Percentiles rank a stretch among this genome's conserved stretches.
Conservation (phyloP, 1,140 invertebrate species). For the Frieseomelitta varia region DNA sequence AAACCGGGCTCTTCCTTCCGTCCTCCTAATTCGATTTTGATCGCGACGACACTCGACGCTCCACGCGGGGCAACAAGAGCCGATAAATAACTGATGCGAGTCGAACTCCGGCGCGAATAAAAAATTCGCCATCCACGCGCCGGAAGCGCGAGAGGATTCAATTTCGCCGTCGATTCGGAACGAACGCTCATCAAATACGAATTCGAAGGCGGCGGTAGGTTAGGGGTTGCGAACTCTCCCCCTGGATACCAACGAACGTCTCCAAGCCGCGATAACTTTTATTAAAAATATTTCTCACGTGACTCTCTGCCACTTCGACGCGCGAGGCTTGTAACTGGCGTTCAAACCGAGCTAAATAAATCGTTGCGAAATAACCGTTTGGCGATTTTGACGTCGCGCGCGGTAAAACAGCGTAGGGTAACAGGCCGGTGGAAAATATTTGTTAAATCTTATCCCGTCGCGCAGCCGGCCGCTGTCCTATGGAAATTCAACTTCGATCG, state of each 20-base stretch:
- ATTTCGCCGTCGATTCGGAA: conserved; percentile 62
- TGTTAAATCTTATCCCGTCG: conserved; percentile 41
- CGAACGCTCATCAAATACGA: conserved; percentile 68
- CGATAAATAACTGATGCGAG: conserved; percentile 76
- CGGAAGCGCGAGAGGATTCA: conserved; percentile 56
- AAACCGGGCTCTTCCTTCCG: conserved; percentile 37
- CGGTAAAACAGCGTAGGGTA: background rate
- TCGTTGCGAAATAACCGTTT: background rate
- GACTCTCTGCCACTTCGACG: too few species aligned
- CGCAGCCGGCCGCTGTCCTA: conserved; percentile 42
- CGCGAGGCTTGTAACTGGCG: background rate
- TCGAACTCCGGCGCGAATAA: conserved; percentile 53
- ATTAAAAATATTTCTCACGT: conserved; percentile 30
- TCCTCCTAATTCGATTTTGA: conserved; percentile 74
- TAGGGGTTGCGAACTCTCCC: background rate
- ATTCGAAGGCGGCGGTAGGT: conserved; percentile 44
- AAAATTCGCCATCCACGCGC: conserved; percentile 44
- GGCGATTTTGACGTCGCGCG: background rate
- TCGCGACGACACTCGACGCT: conserved; percentile 45
- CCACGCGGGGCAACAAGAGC: conserved; percentile 56
- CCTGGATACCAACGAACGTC: background rate
- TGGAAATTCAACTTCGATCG: conserved; percentile 64
- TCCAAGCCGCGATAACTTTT: conserved; percentile 19
- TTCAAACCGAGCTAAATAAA: too few species aligned
- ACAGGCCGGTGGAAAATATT: conserved; percentile 31